Evolutionary conservation across 2,888 invertebrate species (phyloP), one percentile per base, ranked within the genome.

Genomic region (Aphrophora alni): DNA sequence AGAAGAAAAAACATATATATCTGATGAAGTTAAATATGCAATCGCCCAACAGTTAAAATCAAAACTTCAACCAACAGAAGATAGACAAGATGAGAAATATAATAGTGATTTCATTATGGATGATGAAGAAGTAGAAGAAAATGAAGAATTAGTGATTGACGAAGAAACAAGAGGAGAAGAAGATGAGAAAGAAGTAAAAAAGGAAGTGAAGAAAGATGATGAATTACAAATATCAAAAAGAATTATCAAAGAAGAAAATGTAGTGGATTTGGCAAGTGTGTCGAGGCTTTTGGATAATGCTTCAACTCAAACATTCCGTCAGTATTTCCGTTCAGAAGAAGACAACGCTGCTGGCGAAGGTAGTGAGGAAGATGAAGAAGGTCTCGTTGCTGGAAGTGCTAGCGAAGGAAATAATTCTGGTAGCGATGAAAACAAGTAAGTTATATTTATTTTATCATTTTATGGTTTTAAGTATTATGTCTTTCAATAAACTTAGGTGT

Each of bases 331-430:
- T 44, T 85, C 85, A 12, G 84, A 83, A 59, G 86, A 86, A 51
- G 85, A 86, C 33, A 82, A 83, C 26, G 83, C 80, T 21, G 82
- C 79, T 44, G 83, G 81, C 87, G 85, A 90, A 89, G 85, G 80
- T 33, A 84, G 85, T 78, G 84, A 86, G 86, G 94, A 94, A 87
- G 94, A 94, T 84, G 92, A 92, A 86, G 96, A 96, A 87, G 95
- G 95, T 21, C 90, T 95, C 0, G 92, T 95, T 0, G 95, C 95
- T 2, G 91, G 92, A 21, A 92, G 92, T 84, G 94, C 95, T 17
- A 95, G 95, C 85, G 95, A 95, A 87, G 95, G 94, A 85, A 95
- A 95, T 86, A 93, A 93, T 85, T 95, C 95, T 17, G 95, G 95
- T 83, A 94, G 95, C 83, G 95, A 95, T 87, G 95, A 95, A 87